Percentiles rank a stretch among this genome's conserved stretches.
phyloP scores from a whole-genome alignment of 1,140 invertebrate species.

The Melipona quadrifasciata region DNA sequence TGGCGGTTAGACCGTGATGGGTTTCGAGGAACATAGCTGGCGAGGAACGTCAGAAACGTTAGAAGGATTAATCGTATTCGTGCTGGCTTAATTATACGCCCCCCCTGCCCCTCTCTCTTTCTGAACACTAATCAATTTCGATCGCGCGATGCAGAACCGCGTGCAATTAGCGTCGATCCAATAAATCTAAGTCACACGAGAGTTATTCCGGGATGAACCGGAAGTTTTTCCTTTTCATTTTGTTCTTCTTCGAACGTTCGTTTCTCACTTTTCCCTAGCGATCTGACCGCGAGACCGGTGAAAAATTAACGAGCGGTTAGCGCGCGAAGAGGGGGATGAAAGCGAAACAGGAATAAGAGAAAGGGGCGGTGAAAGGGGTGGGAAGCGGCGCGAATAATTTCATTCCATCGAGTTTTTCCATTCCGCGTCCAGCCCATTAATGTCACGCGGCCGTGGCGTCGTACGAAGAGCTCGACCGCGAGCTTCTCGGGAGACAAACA shows the following conservation, averaged over 20 bases:
- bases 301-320: constrained; percentile 24
- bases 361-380: not conserved
- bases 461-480: constrained; percentile 64
- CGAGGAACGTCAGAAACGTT: not conserved
- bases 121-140: not conserved
- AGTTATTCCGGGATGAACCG: no score
- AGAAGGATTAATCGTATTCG: not conserved
- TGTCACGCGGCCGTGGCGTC: constrained; percentile 52
- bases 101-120: no score
- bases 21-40: not conserved
- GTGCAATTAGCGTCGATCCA: not conserved
- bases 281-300: not conserved
- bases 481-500: no score
- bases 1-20: not conserved
- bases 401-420: constrained; percentile 58
- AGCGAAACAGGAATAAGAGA: constrained; percentile 13
- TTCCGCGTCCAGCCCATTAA: constrained; percentile 61
- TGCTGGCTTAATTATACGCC: not conserved
- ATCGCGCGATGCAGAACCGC: not conserved
- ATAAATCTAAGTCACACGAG: not conserved
- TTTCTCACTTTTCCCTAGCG: not conserved
- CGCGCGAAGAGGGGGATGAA: not conserved
- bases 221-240: no score
- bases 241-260: not conserved
- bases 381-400: constrained; percentile 57